Percentiles rank a stretch among this genome's conserved stretches.
Conservation (phyloP, 2,113 vertebrate species). For the Okapia johnstoni region DNA sequence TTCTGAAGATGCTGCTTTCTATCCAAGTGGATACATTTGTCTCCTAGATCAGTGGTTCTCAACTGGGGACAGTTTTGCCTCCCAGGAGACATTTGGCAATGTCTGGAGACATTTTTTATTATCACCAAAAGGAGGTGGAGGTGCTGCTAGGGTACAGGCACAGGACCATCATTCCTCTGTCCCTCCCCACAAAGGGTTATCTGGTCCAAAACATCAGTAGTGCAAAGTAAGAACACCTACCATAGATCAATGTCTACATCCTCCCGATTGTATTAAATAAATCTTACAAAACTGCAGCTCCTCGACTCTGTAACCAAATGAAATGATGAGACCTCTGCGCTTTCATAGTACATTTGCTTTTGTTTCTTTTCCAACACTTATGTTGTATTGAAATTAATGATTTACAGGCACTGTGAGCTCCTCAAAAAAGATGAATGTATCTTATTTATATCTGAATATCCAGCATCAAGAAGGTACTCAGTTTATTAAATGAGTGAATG, state of each 20-base stretch:
- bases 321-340: neutral
- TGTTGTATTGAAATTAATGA: neutral
- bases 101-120: neutral
- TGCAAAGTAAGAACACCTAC: neutral
- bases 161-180: neutral
- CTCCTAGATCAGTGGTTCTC: neutral
- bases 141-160: neutral
- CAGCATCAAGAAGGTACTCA: neutral
- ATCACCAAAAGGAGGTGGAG: neutral
- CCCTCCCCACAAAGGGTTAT: neutral
- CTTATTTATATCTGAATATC: neutral
- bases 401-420: neutral
- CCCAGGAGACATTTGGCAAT: neutral
- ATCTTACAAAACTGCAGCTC: neutral
- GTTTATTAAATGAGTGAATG: constrained; percentile 15
- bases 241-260: neutral
- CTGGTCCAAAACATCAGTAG: neutral
- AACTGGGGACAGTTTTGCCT: neutral
- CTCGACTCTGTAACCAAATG: neutral
- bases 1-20: neutral
- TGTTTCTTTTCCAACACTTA: neutral
- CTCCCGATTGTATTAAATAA: neutral
- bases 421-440: neutral
- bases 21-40: neutral
- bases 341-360: neutral